Percentiles rank a stretch among this genome's conserved stretches.
These are phyloP conservation scores for Sula dactylatra DNA, from an alignment of 2,113 vertebrate genomes.

Conservation along the genomic window DNA sequence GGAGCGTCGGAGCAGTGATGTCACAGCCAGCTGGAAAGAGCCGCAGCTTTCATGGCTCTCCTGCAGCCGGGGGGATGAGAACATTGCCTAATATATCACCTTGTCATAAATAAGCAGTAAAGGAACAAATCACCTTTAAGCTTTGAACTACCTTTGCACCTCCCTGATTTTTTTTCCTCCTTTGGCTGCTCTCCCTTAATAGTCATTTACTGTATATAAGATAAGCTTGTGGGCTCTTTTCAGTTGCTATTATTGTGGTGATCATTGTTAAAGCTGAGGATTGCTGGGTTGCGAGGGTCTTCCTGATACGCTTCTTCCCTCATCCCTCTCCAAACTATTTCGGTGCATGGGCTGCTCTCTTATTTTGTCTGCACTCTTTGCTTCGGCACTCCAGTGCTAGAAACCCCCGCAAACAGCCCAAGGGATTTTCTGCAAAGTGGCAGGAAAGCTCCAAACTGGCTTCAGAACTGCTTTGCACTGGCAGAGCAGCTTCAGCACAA, in stretches of 20 bases:
- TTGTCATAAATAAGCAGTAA: neutral
- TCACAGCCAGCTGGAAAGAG: neutral
- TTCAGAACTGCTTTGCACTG: neutral
- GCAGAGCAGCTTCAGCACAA: neutral
- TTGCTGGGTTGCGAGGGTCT: neutral
- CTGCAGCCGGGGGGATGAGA: neutral
- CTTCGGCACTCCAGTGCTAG: neutral
- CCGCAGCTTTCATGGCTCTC: neutral
- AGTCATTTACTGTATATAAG: neutral
- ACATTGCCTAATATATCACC: neutral
- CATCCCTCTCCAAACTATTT: neutral
- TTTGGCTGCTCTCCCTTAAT: neutral
- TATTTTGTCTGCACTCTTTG: neutral
- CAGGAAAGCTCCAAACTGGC: neutral
- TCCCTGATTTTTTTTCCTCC: neutral
- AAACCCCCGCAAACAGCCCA: neutral
- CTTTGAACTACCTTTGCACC: neutral
- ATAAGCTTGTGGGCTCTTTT: neutral
- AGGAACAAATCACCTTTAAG: neutral
- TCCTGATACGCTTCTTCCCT: neutral
- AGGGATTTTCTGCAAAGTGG: neutral
- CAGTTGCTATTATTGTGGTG: neutral
- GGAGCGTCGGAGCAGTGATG: neutral
- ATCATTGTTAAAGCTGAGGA: neutral
- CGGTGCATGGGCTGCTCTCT: neutral